Evolutionary conservation across 2,888 invertebrate genomes (phyloP).

Genomic region (Platycheirus rosarum): DNA sequence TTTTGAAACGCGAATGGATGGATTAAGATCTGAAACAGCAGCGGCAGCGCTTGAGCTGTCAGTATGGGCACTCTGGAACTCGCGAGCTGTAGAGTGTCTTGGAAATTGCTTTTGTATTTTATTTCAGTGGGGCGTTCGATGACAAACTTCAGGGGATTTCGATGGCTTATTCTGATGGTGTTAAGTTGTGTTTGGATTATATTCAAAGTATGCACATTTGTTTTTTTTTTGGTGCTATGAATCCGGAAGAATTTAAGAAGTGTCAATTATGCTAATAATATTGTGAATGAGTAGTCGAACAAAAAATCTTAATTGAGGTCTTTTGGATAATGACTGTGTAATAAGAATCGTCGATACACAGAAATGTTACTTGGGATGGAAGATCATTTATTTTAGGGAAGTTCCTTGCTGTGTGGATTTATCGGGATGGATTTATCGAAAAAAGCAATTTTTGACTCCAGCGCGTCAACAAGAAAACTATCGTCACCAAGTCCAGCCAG

Average conservation of each 20-base stretch:
- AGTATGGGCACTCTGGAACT: constrained; percentile 38
- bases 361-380: too few species aligned
- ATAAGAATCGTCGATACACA: too few species aligned
- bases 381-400: too few species aligned
- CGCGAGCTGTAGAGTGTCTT: constrained; percentile 47
- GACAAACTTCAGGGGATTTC: constrained; percentile 52
- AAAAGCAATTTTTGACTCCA: too few species aligned
- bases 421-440: too few species aligned
- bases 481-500: too few species aligned
- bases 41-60: constrained; percentile 34
- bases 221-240: constrained; percentile 50
- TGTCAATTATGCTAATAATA: constrained; percentile 66
- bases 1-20: constrained; percentile 60
- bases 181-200: constrained; percentile 42
- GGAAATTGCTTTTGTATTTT: constrained; percentile 33
- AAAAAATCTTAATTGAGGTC: too few species aligned
- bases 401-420: too few species aligned
- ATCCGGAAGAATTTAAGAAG: constrained; percentile 70
- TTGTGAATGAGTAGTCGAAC: too few species aligned
- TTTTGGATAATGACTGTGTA: too few species aligned
- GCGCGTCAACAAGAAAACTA: too few species aligned
- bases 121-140: constrained; percentile 42
- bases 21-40: constrained; percentile 61
- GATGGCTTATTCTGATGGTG: constrained; percentile 50
- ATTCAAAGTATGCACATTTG: constrained; percentile 1